Conservation (phyloP, 2,113 vertebrate species). For the Sturnira hondurensis region DNA sequence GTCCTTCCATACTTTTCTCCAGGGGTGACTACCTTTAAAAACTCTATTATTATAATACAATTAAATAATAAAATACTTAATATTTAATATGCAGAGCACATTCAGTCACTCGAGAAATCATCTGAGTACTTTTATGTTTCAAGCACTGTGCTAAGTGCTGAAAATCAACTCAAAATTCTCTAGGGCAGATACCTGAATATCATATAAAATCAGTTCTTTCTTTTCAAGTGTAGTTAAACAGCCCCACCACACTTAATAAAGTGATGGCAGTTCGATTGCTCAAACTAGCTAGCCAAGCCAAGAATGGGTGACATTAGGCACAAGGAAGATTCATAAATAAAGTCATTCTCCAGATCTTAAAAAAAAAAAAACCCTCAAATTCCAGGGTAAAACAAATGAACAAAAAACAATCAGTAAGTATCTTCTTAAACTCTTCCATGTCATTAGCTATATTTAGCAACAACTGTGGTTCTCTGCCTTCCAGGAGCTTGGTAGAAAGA, state of each 20-base stretch:
- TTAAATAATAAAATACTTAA: slow-evolving; percentile 3
- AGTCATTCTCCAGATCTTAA: neutral
- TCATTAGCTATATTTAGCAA: neutral
- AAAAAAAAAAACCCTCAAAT: neutral
- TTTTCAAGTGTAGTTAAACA: neutral
- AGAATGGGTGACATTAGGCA: neutral
- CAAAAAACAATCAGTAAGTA: neutral
- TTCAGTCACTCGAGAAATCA: neutral
- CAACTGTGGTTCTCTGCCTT: neutral
- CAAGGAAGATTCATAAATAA: neutral
- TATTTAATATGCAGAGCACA: neutral
- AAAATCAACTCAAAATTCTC: slow-evolving; percentile 5
- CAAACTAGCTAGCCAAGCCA: neutral
- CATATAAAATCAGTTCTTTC: neutral
- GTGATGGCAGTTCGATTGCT: neutral
- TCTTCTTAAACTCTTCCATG: neutral
- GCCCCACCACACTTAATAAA: neutral
- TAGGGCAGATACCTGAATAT: neutral
- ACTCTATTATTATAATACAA: neutral
- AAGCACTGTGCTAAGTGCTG: neutral
- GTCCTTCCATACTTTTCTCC: neutral
- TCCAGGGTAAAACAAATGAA: neutral
- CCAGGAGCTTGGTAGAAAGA: neutral
- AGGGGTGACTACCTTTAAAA: neutral
- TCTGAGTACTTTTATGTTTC: slow-evolving; percentile 1